Evolutionary conservation across 2,113 vertebrate species (phyloP).

Genomic region (Gila orcuttii): DNA sequence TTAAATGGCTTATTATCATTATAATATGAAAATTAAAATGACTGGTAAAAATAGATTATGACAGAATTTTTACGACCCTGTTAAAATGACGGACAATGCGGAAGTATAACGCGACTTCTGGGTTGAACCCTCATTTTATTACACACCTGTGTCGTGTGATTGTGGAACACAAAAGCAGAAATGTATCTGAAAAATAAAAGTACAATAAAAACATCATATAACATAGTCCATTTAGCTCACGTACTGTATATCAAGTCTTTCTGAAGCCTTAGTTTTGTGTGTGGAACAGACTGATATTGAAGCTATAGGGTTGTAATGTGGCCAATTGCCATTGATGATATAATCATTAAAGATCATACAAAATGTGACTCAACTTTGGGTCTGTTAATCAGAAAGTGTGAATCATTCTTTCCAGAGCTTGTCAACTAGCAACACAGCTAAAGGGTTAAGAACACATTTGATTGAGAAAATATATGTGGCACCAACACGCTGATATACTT

Average conservation of each 20-base stretch:
- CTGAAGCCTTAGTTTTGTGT: background rate
- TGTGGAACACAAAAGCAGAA: background rate
- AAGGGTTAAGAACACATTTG: background rate
- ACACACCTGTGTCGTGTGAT: too few species aligned
- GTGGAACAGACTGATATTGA: background rate
- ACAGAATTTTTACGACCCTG: too few species aligned
- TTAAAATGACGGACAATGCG: too few species aligned
- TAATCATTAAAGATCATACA: background rate
- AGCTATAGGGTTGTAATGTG: background rate
- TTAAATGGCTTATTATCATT: too few species aligned
- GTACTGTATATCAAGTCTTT: background rate
- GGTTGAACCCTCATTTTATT: too few species aligned
- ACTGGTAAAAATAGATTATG: too few species aligned
- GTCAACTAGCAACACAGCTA: background rate
- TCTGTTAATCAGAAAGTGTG: background rate
- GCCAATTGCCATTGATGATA: background rate
- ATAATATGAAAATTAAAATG: too few species aligned
- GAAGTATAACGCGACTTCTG: too few species aligned
- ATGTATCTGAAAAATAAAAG: background rate
- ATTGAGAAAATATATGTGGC: slow-evolving; percentile 8
- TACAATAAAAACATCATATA: too few species aligned
- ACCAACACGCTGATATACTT: background rate
- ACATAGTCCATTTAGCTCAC: background rate
- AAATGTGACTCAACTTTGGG: background rate
- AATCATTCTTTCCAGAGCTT: background rate